Evolutionary conservation across 2,888 invertebrate species (phyloP), one percentile per base, ranked within the genome.

Genomic region (Embidobia sp.): DNA sequence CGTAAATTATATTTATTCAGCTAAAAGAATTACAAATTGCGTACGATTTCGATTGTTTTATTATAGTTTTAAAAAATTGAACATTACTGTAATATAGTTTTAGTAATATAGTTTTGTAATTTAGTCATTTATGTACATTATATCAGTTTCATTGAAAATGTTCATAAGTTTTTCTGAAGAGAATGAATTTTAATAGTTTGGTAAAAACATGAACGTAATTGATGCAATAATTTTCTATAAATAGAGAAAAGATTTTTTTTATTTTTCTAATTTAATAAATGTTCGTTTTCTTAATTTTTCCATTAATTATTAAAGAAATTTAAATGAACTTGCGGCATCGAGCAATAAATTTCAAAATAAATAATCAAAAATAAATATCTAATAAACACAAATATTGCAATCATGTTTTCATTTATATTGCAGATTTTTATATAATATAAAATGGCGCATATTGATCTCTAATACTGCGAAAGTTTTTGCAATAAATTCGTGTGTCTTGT

Each of bases 401-500:
- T 51, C 15, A 27, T 10, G 5, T 10, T 48, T 37, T 16, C 8
- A 16, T 55, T 53, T 37, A 53, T 22, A 35, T 22, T 35, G 15
- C 46, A 27, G 46, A 46, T 15, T 18, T 13, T 13, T 46, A 15
- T 27, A 27, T 26, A 26, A 27, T 27, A 8, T 15, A 46, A 27
- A 8, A 5, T 13, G n/a, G 15, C 16, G 13, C n/a, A n/a, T 42
- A 64, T 33, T 64, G 64, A 64, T 64, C 64, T 64, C 51, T 15
- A 37, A 33, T 16, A 18, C 10, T 13, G 31, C 10, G 42, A 64
- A 22, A 35, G 15, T 31, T 53, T 44, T n/a, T 66, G 66, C 66
- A 66, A 66, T 66, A 66, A 31, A 66, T 66, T 55, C 15, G 44
- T 55, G 55, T 46, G 46, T 53, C 55, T 66, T 66, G 46, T 44